Percentiles rank a stretch among this genome's conserved stretches.
Evolutionary conservation across 2,888 invertebrate species (phyloP).

Genomic region (Mesorhabditis spiculigera): DNA sequence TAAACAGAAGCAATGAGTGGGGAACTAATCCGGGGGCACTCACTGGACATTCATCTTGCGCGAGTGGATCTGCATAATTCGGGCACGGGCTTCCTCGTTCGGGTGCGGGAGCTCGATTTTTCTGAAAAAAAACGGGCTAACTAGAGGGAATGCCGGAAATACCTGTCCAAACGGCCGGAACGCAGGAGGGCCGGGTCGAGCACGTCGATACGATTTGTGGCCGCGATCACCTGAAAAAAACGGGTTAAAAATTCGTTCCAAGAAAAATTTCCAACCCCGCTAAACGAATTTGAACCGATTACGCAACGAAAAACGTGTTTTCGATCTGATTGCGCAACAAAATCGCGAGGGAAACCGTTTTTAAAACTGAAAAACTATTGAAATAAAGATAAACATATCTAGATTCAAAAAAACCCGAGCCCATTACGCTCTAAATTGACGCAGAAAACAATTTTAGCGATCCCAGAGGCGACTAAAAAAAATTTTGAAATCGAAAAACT

Average conservation of each 20-base stretch:
- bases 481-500: too few relatives aligned
- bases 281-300: too few relatives aligned
- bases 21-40: slow-evolving; percentile 22
- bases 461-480: too few relatives aligned
- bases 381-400: too few relatives aligned
- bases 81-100: slow-evolving; percentile 94
- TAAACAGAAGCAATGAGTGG: slow-evolving; percentile 26
- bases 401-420: too few relatives aligned
- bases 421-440: too few relatives aligned
- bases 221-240: slow-evolving; percentile 80
- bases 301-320: too few relatives aligned
- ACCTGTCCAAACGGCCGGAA: slow-evolving; percentile 87
- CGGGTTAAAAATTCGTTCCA: background rate
- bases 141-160: slow-evolving; percentile 98
- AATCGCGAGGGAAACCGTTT: too few relatives aligned
- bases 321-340: too few relatives aligned
- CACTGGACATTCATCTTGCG: slow-evolving; percentile 91
- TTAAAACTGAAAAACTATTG: too few relatives aligned
- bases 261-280: too few relatives aligned
- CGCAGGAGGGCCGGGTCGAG: slow-evolving; percentile 92
- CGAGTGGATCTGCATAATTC: slow-evolving; percentile 80
- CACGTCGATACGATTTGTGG: slow-evolving; percentile 97
- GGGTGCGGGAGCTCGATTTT: slow-evolving; percentile 99
- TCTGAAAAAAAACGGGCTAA: slow-evolving; percentile 81
- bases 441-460: too few relatives aligned